Conservation (phyloP, 2,888 invertebrate species). For the Noctua fimbriata region DNA sequence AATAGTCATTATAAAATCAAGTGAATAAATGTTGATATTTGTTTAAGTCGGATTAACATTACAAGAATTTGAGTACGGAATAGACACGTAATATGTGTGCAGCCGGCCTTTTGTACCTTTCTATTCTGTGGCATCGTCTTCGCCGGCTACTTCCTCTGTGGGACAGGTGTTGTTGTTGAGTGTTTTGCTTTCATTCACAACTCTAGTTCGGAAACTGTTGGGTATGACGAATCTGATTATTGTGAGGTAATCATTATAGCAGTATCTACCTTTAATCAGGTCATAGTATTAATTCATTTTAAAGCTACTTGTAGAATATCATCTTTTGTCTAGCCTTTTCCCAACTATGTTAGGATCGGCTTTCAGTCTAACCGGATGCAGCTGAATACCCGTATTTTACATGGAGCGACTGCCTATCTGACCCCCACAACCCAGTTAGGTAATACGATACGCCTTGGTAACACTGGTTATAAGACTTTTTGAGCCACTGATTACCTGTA, state of each 20-base stretch:
- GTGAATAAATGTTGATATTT: background rate
- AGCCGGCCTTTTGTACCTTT: background rate
- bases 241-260: background rate
- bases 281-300: background rate
- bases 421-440: no score
- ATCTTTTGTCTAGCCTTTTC: no score
- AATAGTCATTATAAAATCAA: background rate
- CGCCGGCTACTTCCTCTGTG: constrained; percentile 13
- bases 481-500: no score
- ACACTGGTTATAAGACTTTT: no score
- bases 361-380: no score
- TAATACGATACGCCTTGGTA: no score
- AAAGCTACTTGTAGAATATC: background rate
- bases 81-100: background rate
- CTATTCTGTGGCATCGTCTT: background rate
- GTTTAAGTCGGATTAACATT: background rate
- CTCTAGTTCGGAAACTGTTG: constrained; percentile 35
- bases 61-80: background rate
- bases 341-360: no score
- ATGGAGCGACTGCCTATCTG: no score
- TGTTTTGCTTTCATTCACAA: constrained; percentile 37
- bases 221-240: constrained; percentile 3
- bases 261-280: background rate
- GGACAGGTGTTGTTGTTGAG: constrained; percentile 46
- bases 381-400: no score